Percentiles rank a stretch among this genome's conserved stretches.
These are phyloP conservation scores for Ichneumoninae sp. DNA, from an alignment of 2,888 invertebrate genomes.

Conservation along the genomic window DNA sequence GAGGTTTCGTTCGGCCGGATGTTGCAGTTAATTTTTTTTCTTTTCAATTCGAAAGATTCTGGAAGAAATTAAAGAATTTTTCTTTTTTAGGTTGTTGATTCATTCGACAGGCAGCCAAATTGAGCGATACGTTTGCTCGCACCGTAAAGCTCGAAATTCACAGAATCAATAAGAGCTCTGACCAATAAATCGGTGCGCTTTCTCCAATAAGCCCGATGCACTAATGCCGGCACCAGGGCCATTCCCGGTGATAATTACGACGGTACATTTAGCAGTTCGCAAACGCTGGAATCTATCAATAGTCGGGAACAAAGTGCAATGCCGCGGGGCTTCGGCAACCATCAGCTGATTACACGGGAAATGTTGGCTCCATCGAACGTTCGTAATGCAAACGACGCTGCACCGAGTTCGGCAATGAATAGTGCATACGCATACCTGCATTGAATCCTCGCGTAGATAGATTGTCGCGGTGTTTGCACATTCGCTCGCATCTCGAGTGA, in stretches of 20 bases:
- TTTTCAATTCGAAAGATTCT: not conserved
- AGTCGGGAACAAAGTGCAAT: constrained; percentile 38
- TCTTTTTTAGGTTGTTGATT: not conserved
- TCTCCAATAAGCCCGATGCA: constrained; percentile 18
- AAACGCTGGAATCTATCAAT: constrained; percentile 42
- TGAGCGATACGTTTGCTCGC: not conserved
- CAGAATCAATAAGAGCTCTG: not conserved
- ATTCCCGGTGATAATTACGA: constrained; percentile 38
- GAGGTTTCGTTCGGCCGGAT: constrained; percentile 1
- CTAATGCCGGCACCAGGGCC: not conserved
- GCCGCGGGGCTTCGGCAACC: constrained; percentile 36
- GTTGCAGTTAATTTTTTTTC: not conserved
- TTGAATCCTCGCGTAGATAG: not conserved
- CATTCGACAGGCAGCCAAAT: constrained; percentile 15
- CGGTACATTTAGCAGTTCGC: constrained; percentile 27
- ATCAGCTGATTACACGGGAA: constrained; percentile 63
- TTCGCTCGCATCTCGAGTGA: no score
- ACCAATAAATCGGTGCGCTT: constrained; percentile 19
- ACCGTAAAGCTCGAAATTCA: not conserved
- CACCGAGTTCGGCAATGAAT: constrained; percentile 12
- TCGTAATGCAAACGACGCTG: constrained; percentile 24
- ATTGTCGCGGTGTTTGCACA: not conserved
- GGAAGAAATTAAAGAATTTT: not conserved
- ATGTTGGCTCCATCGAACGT: constrained; percentile 35
- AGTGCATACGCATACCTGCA: not conserved